phyloP scores from a whole-genome alignment of 2,113 vertebrate genomes.

The Ia io region DNA sequence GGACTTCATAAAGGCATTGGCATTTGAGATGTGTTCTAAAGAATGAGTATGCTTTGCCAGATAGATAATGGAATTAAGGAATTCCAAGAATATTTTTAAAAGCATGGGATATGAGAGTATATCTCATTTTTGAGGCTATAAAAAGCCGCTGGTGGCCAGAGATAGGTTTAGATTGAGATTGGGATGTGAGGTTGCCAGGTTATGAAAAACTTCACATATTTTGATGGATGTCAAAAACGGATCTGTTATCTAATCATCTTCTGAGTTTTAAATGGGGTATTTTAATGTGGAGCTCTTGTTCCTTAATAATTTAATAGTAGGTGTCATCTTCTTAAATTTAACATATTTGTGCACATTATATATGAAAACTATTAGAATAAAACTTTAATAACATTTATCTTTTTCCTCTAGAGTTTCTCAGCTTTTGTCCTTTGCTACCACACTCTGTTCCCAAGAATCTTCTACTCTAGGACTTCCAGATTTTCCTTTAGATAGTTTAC shows the following conservation, averaged over 20 bases:
- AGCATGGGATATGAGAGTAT: not conserved
- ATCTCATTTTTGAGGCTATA: not conserved
- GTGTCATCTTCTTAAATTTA: conserved; percentile 3
- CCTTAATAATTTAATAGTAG: conserved; percentile 17
- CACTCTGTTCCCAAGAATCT: conserved; percentile 96
- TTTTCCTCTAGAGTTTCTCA: conserved; percentile 89
- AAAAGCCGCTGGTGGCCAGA: not conserved
- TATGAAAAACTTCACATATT: not conserved
- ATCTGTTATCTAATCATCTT: not conserved
- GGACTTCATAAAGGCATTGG: not conserved
- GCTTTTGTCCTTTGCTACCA: conserved; percentile 94
- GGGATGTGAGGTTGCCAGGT: not conserved
- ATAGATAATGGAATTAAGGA: not conserved
- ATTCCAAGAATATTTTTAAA: not conserved
- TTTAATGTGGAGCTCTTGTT: not conserved
- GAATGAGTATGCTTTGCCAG: not conserved
- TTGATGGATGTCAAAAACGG: not conserved
- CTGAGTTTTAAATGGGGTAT: conserved; percentile 24
- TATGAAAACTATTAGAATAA: conserved; percentile 33
- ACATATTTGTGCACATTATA: not conserved
- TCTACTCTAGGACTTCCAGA: conserved; percentile 92
- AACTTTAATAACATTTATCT: conserved; percentile 58
- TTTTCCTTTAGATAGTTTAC: conserved; percentile 95
- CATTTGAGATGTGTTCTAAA: not conserved
- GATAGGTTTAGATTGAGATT: not conserved